These are phyloP conservation scores for Cremastinae sp. DNA, from an alignment of 2,888 invertebrate genomes.

Conservation along the genomic window DNA sequence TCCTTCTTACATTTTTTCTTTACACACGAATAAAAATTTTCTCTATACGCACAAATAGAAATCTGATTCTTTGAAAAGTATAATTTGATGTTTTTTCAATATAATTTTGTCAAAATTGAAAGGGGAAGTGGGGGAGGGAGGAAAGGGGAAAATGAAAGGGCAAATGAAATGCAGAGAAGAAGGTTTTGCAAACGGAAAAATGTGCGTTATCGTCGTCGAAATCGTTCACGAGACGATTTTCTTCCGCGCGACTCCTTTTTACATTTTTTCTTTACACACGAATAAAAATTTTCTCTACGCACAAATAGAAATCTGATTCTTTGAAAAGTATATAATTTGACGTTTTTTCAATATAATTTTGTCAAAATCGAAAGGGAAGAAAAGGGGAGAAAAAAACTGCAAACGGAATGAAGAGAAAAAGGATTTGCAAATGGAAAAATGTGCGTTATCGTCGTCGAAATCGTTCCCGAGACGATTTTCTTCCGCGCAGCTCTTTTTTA, in stretches of 20 bases:
- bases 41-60: slow-evolving; percentile 57
- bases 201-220: neutral
- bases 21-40: too few species aligned
- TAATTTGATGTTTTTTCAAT: too few species aligned
- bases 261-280: slow-evolving; percentile 21
- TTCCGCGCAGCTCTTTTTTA: slow-evolving; percentile 48
- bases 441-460: neutral
- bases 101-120: too few species aligned
- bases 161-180: slow-evolving; percentile 13
- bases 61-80: too few species aligned
- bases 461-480: slow-evolving; percentile 40
- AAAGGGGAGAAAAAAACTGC: slow-evolving; percentile 20
- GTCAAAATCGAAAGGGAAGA: too few species aligned
- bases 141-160: slow-evolving; percentile 12
- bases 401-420: slow-evolving; percentile 13
- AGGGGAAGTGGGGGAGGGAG: neutral
- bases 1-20: too few species aligned
- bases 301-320: too few species aligned
- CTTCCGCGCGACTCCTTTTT: slow-evolving; percentile 36
- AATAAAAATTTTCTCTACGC: slow-evolving; percentile 59
- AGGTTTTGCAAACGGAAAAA: neutral
- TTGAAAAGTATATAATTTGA: too few species aligned
- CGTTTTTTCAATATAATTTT: too few species aligned
- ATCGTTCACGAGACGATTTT: slow-evolving; percentile 36
- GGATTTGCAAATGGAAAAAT: neutral